A percentile compares a stretch with the other conserved stretches of the same genome.
Conservation (phyloP, 2,797 vertebrate genomes). For the Aselliscus stoliczkanus region DNA sequence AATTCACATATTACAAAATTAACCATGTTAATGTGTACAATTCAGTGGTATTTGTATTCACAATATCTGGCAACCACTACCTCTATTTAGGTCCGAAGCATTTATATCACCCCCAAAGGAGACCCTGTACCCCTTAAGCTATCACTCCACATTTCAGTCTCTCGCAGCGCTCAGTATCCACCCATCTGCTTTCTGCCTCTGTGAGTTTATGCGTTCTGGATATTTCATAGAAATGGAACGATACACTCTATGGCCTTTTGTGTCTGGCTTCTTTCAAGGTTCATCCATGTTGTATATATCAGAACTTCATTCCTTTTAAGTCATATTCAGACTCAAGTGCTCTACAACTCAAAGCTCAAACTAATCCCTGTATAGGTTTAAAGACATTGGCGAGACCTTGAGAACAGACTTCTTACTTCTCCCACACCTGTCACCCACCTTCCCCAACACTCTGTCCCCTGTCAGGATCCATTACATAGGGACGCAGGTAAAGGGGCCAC, state of each 20-base stretch:
- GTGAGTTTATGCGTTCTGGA: too few relatives aligned
- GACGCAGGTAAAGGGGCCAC: accelerated
- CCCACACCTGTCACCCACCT: not conserved
- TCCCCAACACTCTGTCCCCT: not conserved
- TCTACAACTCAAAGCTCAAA: not conserved
- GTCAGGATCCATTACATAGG: not conserved
- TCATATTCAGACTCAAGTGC: not conserved
- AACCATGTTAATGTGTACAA: not conserved
- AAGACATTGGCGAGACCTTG: not conserved
- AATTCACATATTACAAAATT: not conserved
- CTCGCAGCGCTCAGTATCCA: not conserved
- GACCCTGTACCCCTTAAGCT: accelerated
- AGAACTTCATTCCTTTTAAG: not conserved
- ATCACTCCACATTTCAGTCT: accelerated
- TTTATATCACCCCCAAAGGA: not conserved
- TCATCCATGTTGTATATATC: accelerated
- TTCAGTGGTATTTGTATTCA: too few relatives aligned
- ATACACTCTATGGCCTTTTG: accelerated
- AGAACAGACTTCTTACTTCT: not conserved
- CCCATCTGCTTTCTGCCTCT: not conserved
- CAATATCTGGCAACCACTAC: too few relatives aligned
- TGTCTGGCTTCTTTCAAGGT: not conserved
- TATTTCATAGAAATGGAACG: not conserved
- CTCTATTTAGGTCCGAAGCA: not conserved
- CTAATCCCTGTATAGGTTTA: not conserved